Evolutionary conservation across 2,888 invertebrate species (phyloP).

Genomic region (Pasiphila rectangulata): DNA sequence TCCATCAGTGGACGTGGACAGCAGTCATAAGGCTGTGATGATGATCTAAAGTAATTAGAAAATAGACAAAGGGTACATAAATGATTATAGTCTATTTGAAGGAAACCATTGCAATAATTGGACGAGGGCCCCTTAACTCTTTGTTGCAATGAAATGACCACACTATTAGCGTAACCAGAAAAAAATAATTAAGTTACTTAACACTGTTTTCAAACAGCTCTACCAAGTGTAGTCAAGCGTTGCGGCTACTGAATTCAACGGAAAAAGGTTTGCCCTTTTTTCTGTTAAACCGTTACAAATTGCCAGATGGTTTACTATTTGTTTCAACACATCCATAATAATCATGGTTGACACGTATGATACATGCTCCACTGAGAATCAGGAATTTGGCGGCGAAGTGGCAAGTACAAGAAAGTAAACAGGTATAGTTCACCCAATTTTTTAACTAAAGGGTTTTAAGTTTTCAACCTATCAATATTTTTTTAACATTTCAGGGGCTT

Average conservation of each 20-base stretch:
- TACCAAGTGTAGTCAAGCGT: slow-evolving; percentile 55
- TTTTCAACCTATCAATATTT: neutral
- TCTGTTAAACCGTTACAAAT: slow-evolving; percentile 67
- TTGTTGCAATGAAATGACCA: too few species aligned
- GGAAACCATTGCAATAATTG: too few species aligned
- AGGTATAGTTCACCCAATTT: slow-evolving; percentile 14
- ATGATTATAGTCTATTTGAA: too few species aligned
- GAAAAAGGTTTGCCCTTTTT: slow-evolving; percentile 62
- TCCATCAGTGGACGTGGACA: too few species aligned
- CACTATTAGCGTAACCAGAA: too few species aligned
- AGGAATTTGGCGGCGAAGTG: slow-evolving; percentile 45
- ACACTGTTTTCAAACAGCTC: slow-evolving; percentile 33
- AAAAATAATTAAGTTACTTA: slow-evolving; percentile 1
- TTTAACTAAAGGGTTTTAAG: neutral
- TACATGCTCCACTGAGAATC: slow-evolving; percentile 54
- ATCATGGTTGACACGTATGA: slow-evolving; percentile 62
- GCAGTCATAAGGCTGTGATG: too few species aligned
- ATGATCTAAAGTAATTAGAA: too few species aligned
- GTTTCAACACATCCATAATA: slow-evolving; percentile 61
- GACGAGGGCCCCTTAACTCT: too few species aligned
- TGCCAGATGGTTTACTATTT: slow-evolving; percentile 73
- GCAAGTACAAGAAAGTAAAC: slow-evolving; percentile 30
- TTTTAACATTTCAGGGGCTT: too few species aligned
- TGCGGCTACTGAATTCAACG: slow-evolving; percentile 73
- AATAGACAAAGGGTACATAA: too few species aligned